Evolutionary conservation across 2,888 invertebrate species (phyloP), one percentile per base, ranked within the genome.

Genomic region (Ethmia dodecea): DNA sequence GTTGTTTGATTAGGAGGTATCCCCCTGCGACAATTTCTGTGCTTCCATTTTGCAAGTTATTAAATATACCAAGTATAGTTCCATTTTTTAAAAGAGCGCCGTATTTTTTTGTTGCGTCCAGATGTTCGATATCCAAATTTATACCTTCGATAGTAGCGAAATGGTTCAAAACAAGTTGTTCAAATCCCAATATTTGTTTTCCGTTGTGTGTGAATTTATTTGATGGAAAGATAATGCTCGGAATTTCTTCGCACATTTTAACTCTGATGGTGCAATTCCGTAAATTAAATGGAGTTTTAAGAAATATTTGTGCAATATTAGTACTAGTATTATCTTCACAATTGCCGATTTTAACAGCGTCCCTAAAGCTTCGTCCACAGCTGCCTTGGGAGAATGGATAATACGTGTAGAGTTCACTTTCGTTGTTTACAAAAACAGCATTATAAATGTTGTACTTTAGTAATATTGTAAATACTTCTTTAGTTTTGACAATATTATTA

Each of bases 21-120:
- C 41, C 46, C 18, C 43, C 46, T 18, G 33, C 28, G 2, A 25
- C 37, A 8, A 46, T 28, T n/a, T 46, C 46, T 5, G 35, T 28
- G 25, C 31, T 24, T n/a, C 28, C 32, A 5, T 6, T 26, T 26
- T 37, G 32, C 13, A 42, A 13, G 9, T 25, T 12, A 12, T 13
- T 14, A 9, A 46, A 24, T 4, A 39, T 8, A 13, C 42, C 43
- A n/a, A 41, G 35, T 10, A 33, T 13, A 3, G 35, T 33, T n/a
- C 32, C 29, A 15, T 40, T 35, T 1, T 16, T 9, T 6, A 36
- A 15, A 11, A 40, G 18, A 1, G 27, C 13, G 1, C 39, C 39
- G 9, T 15, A 27, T 10, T 3, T 20, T 2, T 15, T 14, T 8
- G 20, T 3, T 3, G 1, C 5, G 8, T 9, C 10, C n/a, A 32